Conservation (phyloP, 1,140 invertebrate species). For the Eciton burchellii region DNA sequence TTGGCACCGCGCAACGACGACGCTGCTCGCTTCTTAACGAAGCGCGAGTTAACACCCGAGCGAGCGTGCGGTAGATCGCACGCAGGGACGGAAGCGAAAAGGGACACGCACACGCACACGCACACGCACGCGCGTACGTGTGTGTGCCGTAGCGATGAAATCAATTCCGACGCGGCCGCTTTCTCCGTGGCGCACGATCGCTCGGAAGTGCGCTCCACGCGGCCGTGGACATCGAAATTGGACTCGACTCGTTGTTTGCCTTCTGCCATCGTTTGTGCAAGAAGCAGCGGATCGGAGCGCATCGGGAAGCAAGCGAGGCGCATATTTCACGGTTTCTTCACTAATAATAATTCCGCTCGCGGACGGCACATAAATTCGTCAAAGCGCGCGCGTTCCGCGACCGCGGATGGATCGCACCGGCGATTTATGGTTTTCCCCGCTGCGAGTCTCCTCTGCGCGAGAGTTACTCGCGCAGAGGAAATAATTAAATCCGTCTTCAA, state of each 20-base stretch:
- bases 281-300: constrained; percentile 55
- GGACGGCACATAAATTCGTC: constrained; percentile 46
- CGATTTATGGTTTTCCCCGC: too few relatives aligned
- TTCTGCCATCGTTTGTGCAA: constrained; percentile 43
- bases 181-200: constrained; percentile 64
- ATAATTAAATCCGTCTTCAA: too few relatives aligned
- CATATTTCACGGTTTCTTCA: constrained; percentile 55
- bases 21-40: constrained; percentile 2
- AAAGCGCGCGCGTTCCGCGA: neutral
- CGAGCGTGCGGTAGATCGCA: constrained; percentile 42
- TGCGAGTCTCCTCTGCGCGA: neutral
- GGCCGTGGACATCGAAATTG: constrained; percentile 59
- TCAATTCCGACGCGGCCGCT: constrained; percentile 66
- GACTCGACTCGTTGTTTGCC: constrained; percentile 31
- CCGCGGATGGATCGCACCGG: too few relatives aligned
- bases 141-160: constrained; percentile 65
- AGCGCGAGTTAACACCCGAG: constrained; percentile 49
- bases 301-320: constrained; percentile 46
- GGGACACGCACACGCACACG: constrained; percentile 58
- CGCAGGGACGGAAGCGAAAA: constrained; percentile 50
- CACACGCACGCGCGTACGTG: constrained; percentile 41
- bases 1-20: constrained; percentile 2
- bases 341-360: constrained; percentile 39
- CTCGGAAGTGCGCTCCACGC: constrained; percentile 61
- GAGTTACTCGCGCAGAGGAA: too few relatives aligned